Evolutionary conservation across 2,113 vertebrate genomes (phyloP).

Genomic region (Python bivittatus): DNA sequence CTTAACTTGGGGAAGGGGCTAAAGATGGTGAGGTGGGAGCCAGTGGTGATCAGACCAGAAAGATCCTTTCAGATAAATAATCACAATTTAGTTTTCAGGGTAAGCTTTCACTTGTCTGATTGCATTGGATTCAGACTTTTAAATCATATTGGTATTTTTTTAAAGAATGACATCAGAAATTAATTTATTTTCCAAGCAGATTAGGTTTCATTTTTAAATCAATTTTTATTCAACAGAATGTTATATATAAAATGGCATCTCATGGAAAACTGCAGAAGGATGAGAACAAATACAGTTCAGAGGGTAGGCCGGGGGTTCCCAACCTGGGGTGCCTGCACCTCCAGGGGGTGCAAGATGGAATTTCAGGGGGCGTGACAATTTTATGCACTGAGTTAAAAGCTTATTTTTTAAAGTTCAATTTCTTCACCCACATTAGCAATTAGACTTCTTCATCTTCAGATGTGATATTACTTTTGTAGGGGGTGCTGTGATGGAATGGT

Average conservation of each 20-base stretch:
- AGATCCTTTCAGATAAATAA: not conserved
- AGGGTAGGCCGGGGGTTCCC: too few species aligned
- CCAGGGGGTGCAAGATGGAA: too few species aligned
- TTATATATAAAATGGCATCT: not conserved
- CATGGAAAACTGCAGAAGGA: not conserved
- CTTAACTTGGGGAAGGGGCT: not conserved
- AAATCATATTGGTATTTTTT: not conserved
- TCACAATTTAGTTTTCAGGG: not conserved
- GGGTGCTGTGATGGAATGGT: too few species aligned
- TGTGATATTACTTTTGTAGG: too few species aligned
- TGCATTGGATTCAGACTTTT: not conserved
- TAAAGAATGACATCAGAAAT: not conserved
- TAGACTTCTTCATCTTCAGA: too few species aligned
- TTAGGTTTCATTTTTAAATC: not conserved
- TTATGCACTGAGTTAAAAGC: too few species aligned
- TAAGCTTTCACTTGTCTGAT: not conserved
- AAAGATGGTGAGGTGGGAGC: not conserved
- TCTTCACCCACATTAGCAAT: too few species aligned
- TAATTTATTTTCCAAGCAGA: not conserved
- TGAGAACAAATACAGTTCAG: not conserved
- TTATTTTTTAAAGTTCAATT: too few species aligned
- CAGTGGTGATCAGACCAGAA: not conserved
- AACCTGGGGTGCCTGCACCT: too few species aligned
- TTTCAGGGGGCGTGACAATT: too few species aligned
- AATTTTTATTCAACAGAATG: not conserved